Base-by-base conservation (phyloP, 2,113 vertebrate genomes). In the Lepisosteus osseus region DNA sequence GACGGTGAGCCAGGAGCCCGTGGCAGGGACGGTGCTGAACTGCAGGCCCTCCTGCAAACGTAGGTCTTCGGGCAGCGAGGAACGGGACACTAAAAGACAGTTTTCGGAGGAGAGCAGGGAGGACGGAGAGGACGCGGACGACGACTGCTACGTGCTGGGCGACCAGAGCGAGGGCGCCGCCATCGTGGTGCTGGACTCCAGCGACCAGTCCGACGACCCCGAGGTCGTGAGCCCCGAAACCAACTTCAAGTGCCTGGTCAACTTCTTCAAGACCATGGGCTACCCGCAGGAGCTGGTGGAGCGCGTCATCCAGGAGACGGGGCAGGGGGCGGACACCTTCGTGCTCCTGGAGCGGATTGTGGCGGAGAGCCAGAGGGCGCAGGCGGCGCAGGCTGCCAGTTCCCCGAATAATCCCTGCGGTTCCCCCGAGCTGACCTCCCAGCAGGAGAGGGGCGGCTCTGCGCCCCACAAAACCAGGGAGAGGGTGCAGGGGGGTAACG, bases 231-330 rank as follows among this genome's bases (percentile, higher is more conserved):
- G 89, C 77, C 93, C 95, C 1, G 96, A 99, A 85, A 95, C 92
- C 80, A 97, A 99, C 70, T 93, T 97, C 42, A 95, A 93, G 66
- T 97, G 98, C 82, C 88, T 98, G 67, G 96, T 99, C 17, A 98
- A 99, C 76, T 99, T 99, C 76, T 98, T 99, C 87, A 94, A 91
- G 89, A 97, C 96, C 61, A 99, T 99, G 97, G 97, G 97, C 9
- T 99, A 99, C 85, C 92, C 93, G 44, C 90, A 95, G 82, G 91
- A 92, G 61, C 93, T 97, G 78, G 95, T 99, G 54, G 95, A 96
- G 77, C 94, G 93, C n/a, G 95, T 98, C 42, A 94, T 99, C 70
- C 83, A 80, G 76, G 88, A 91, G 15, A 92, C 91, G 0, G 95
- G 97, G 54, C 94, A 95, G 71, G 92, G 90, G 0, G 93, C 92